Percentiles rank a stretch among this genome's conserved stretches.
Conservation (phyloP, 2,797 vertebrate genomes). For the Euphonia xanthogaster region DNA sequence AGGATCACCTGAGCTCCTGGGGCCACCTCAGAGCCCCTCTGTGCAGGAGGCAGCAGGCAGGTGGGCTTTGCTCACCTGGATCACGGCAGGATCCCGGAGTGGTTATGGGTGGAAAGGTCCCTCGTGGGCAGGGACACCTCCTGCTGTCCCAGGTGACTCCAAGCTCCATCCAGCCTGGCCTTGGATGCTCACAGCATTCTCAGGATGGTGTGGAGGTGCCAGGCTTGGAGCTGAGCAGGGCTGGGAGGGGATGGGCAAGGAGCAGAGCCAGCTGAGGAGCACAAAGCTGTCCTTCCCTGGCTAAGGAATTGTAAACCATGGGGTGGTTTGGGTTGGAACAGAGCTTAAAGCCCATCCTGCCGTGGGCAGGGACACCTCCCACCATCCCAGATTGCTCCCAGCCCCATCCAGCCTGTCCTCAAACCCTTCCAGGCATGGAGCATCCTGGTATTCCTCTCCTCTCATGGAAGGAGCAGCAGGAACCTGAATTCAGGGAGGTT, state of each 20-base stretch:
- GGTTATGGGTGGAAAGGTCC: not conserved
- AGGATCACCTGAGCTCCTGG: not conserved
- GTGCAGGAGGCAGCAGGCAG: fast-evolving
- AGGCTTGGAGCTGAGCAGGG: not conserved
- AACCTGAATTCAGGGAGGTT: not conserved
- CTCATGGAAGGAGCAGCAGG: not conserved
- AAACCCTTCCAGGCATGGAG: not conserved
- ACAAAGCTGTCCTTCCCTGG: not conserved
- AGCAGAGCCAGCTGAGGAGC: not conserved
- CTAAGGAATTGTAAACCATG: fast-evolving
- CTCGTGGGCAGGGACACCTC: not conserved
- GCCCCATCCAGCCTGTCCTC: fast-evolving
- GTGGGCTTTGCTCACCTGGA: not conserved
- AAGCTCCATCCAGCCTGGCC: not conserved
- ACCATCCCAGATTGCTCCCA: not conserved
- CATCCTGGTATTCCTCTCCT: not conserved
- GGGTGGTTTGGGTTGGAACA: not conserved
- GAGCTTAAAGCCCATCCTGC: not conserved
- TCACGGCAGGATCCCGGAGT: fast-evolving
- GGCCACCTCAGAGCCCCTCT: fast-evolving
- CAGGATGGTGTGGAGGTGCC: too few relatives aligned
- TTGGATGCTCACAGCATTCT: not conserved
- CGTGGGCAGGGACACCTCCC: not conserved
- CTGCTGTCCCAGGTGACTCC: not conserved
- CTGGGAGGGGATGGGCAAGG: not conserved